Evolutionary conservation across 1,140 invertebrate genomes (phyloP).

Genomic region (Lepidurus apus): DNA sequence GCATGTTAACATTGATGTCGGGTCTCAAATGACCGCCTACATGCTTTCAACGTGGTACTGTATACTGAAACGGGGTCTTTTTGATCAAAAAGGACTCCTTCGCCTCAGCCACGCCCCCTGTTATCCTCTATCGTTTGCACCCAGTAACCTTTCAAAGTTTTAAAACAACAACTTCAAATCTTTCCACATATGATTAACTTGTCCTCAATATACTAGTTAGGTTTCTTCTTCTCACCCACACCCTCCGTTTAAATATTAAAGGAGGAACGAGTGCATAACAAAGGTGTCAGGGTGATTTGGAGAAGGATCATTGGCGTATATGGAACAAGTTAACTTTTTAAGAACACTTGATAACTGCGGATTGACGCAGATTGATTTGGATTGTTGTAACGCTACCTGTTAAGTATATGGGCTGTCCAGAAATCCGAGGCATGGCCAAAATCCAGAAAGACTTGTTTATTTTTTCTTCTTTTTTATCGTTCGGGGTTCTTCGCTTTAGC

Average conservation of each 20-base stretch:
- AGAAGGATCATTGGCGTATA: background rate
- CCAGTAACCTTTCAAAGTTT: too few species aligned
- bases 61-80: too few species aligned
- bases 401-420: background rate
- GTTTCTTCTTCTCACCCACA: too few species aligned
- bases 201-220: too few species aligned
- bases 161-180: too few species aligned
- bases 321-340: background rate
- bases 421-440: background rate
- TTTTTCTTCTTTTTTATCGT: background rate
- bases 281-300: background rate
- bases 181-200: too few species aligned
- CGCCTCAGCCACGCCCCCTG: too few species aligned
- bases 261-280: background rate
- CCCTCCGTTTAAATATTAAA: too few species aligned
- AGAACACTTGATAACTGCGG: background rate
- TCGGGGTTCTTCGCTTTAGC: background rate
- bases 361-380: background rate
- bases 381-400: background rate
- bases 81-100: too few species aligned
- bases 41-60: background rate
- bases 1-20: background rate
- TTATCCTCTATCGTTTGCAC: too few species aligned
- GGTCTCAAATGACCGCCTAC: background rate
- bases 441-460: background rate